phyloP scores from a whole-genome alignment of 2,113 vertebrate species.

The Festucalex cinctus region DNA sequence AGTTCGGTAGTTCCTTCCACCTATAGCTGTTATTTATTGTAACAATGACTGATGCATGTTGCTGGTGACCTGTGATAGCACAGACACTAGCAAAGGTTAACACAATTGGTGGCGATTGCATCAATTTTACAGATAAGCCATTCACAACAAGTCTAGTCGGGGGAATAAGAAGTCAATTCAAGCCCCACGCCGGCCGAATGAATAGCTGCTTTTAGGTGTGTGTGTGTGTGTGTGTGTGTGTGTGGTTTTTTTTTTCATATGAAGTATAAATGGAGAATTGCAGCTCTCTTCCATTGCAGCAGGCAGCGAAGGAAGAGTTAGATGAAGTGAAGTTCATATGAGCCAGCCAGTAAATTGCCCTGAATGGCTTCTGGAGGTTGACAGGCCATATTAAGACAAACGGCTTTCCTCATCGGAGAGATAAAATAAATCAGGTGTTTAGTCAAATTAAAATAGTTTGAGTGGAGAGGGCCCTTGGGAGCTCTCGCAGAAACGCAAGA shows the following conservation, averaged over 20 bases:
- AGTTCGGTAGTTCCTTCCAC: constrained; percentile 12
- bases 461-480: constrained; percentile 94
- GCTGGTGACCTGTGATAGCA: constrained; percentile 48
- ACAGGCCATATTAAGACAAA: constrained; percentile 99
- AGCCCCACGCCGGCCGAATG: constrained; percentile 83
- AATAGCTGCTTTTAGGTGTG: constrained; percentile 94
- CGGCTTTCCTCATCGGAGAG: constrained; percentile 96
- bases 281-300: constrained; percentile 84
- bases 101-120: constrained; percentile 95
- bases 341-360: constrained; percentile 91
- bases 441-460: constrained; percentile 99
- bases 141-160: constrained; percentile 92
- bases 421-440: constrained; percentile 99
- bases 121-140: constrained; percentile 97
- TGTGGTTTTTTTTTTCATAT: constrained; percentile 64
- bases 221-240: too few species aligned
- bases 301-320: constrained; percentile 65
- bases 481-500: constrained; percentile 93
- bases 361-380: constrained; percentile 95
- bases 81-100: constrained; percentile 92
- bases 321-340: constrained; percentile 68
- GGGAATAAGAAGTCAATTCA: constrained; percentile 98
- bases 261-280: constrained; percentile 92
- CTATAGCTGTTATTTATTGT: constrained; percentile 52
- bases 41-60: constrained; percentile 40